A percentile compares a stretch with the other conserved stretches of the same genome.
Conservation (phyloP, 2,888 invertebrate genomes). For the Sthenelais limicola region DNA sequence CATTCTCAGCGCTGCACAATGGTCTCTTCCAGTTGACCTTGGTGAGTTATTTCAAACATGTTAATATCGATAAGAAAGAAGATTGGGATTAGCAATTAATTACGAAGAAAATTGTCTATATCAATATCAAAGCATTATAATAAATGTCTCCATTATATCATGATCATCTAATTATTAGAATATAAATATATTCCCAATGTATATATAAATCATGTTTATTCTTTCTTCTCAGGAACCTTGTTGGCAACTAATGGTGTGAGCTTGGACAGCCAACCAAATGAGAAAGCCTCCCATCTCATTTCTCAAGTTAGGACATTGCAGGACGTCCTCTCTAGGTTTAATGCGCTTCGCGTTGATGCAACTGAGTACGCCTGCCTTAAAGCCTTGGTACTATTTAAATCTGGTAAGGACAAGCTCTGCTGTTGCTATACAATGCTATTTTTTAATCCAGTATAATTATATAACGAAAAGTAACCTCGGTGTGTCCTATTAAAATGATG, state of each 20-base stretch:
- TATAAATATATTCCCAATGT: no score
- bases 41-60: slow-evolving; percentile 76
- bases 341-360: slow-evolving; percentile 81
- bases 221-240: slow-evolving; percentile 60
- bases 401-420: slow-evolving; percentile 76
- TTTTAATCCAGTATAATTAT: no score
- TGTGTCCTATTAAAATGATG: no score
- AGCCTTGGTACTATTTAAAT: slow-evolving; percentile 85
- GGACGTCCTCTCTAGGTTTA: slow-evolving; percentile 79
- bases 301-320: slow-evolving; percentile 75
- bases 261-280: slow-evolving; percentile 74
- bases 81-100: no score
- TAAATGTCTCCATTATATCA: no score
- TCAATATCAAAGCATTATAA: no score
- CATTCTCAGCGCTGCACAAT: slow-evolving; percentile 86
- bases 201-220: no score
- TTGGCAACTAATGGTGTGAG: slow-evolving; percentile 74
- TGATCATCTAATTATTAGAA: no score
- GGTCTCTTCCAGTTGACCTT: slow-evolving; percentile 83
- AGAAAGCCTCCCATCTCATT: slow-evolving; percentile 73
- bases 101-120: no score
- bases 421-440: background rate
- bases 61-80: no score
- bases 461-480: no score
- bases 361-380: slow-evolving; percentile 90